Percentiles rank a stretch among this genome's conserved stretches.
These are phyloP conservation scores for Sialis lutaria DNA, from an alignment of 2,888 invertebrate species.

Conservation along the genomic window DNA sequence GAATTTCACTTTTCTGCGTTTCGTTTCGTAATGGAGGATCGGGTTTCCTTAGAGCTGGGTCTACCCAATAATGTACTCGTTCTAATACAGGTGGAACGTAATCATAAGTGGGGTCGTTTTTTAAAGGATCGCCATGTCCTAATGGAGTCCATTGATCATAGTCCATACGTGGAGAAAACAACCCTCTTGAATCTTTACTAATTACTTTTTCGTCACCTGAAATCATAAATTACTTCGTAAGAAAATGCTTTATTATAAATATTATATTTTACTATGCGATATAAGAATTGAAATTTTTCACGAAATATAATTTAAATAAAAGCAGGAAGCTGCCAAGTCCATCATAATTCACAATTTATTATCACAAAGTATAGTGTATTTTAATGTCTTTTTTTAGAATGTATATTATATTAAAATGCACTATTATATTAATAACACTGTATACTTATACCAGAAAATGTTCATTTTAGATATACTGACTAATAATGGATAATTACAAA, in stretches of 20 bases:
- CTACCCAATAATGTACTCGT: slow-evolving; percentile 65
- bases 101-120: slow-evolving; percentile 72
- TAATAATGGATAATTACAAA: too few relatives aligned
- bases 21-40: slow-evolving; percentile 32
- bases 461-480: too few relatives aligned
- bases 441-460: too few relatives aligned
- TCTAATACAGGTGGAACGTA: slow-evolving; percentile 69
- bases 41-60: slow-evolving; percentile 37
- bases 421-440: too few relatives aligned
- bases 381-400: too few relatives aligned
- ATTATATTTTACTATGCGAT: too few relatives aligned
- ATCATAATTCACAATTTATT: too few relatives aligned
- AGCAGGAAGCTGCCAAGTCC: too few relatives aligned
- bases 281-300: too few relatives aligned
- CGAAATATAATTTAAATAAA: too few relatives aligned
- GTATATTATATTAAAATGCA: too few relatives aligned
- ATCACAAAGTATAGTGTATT: too few relatives aligned
- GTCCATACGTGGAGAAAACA: slow-evolving; percentile 60
- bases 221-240: slow-evolving; percentile 7
- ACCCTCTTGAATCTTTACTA: slow-evolving; percentile 19
- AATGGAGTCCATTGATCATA: slow-evolving; percentile 76
- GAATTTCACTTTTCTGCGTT: slow-evolving; percentile 42
- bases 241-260: not conserved
- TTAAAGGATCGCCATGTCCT: slow-evolving; percentile 63
- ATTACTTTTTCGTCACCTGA: slow-evolving; percentile 10